Percentiles rank a stretch among this genome's conserved stretches.
Evolutionary conservation across 2,113 vertebrate genomes (phyloP).

Genomic region (Symphodus melops): DNA sequence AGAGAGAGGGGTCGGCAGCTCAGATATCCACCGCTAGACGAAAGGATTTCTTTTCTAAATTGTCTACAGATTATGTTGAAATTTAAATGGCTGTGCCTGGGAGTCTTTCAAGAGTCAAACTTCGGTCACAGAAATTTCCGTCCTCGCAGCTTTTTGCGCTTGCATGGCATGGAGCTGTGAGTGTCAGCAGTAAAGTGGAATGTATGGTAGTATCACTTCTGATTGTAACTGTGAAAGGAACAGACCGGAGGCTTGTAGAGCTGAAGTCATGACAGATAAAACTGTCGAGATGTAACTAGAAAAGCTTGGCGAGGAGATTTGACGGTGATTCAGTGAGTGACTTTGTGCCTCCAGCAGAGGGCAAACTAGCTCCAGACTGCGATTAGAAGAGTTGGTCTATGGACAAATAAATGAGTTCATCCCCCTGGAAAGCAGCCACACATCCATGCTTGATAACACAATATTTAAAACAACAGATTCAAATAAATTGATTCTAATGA

Average conservation of each 20-base stretch:
- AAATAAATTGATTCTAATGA: not conserved
- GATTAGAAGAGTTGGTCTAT: not conserved
- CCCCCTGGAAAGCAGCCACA: not conserved
- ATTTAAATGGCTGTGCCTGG: constrained; percentile 45
- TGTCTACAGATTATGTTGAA: constrained; percentile 53
- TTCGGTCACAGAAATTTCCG: constrained; percentile 52
- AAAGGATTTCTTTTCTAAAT: constrained; percentile 71
- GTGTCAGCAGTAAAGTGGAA: constrained; percentile 25
- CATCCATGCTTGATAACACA: not conserved
- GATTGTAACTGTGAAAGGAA: constrained; percentile 18
- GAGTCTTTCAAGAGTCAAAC: constrained; percentile 47
- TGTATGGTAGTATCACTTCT: not conserved
- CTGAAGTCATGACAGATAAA: constrained; percentile 2
- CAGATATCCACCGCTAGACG: constrained; percentile 36
- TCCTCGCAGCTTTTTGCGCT: constrained; percentile 14
- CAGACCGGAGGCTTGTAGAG: constrained; percentile 5
- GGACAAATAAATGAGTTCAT: not conserved
- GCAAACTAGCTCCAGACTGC: constrained; percentile 66
- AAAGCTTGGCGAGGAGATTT: constrained; percentile 12
- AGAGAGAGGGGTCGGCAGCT: constrained; percentile 37
- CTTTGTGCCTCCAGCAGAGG: constrained; percentile 71
- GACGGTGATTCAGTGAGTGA: constrained; percentile 19
- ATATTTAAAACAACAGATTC: not conserved
- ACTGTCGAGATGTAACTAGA: not conserved
- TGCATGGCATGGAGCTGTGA: constrained; percentile 1